Conservation (phyloP, 2,888 invertebrate genomes). For the Micropterix aruncella region DNA sequence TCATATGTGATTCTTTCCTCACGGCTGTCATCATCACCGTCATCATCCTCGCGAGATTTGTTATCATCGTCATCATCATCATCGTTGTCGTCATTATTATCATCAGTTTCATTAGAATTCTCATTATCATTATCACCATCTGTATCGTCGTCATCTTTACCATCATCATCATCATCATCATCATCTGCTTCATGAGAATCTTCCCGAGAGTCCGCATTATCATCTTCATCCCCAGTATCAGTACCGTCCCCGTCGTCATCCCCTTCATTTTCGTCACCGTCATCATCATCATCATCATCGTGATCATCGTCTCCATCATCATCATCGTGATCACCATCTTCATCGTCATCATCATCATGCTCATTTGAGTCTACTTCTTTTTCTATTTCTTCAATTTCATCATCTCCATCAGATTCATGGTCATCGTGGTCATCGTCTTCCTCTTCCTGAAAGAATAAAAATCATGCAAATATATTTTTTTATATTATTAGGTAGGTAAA, state of each 20-base stretch:
- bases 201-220: slow-evolving; percentile 19
- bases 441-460: slow-evolving; percentile 14
- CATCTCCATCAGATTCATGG: slow-evolving; percentile 16
- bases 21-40: slow-evolving; percentile 12
- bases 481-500: background rate
- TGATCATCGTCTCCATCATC: slow-evolving; percentile 17
- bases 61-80: slow-evolving; percentile 16
- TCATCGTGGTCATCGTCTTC: slow-evolving; percentile 14
- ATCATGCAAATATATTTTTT: background rate
- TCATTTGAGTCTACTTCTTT: slow-evolving; percentile 20
- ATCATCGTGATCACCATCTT: slow-evolving; percentile 21
- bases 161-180: slow-evolving; percentile 20
- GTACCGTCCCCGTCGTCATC: slow-evolving; percentile 19
- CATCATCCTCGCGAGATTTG: too few species aligned
- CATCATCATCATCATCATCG: slow-evolving; percentile 17
- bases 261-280: slow-evolving; percentile 17
- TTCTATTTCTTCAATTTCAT: slow-evolving; percentile 15
- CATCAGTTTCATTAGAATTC: slow-evolving; percentile 19
- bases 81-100: slow-evolving; percentile 18
- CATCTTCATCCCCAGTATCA: slow-evolving; percentile 17
- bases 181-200: slow-evolving; percentile 17
- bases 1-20: slow-evolving; percentile 8
- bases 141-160: slow-evolving; percentile 21
- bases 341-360: slow-evolving; percentile 17
- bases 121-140: slow-evolving; percentile 32